Conservation (phyloP, 2,113 vertebrate species). For the Ifrita kowaldi region DNA sequence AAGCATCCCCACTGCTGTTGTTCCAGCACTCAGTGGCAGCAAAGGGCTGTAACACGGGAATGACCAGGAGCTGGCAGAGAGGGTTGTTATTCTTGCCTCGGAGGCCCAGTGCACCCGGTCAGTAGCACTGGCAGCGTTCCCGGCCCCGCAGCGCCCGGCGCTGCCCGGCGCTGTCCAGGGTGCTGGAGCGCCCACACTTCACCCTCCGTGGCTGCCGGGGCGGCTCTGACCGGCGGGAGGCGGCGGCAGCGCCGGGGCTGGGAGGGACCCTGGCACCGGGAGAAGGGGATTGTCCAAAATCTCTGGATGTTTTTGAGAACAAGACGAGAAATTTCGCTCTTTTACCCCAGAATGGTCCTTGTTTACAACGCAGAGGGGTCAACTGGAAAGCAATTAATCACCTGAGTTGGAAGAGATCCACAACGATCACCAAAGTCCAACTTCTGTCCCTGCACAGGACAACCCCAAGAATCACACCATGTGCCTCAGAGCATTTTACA, state of each 20-base stretch:
- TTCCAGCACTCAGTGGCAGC: neutral
- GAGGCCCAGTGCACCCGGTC: accelerated
- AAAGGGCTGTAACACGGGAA: neutral
- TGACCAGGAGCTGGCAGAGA: accelerated
- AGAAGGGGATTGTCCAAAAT: accelerated
- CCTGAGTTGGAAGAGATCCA: neutral
- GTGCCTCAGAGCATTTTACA: neutral
- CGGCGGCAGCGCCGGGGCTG: accelerated
- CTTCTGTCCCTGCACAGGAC: neutral
- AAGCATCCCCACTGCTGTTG: neutral
- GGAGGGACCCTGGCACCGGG: neutral
- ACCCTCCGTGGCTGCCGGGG: accelerated
- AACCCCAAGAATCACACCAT: neutral
- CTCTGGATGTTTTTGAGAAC: too few relatives aligned
- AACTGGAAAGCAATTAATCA: neutral
- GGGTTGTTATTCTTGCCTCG: accelerated
- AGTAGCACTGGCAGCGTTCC: accelerated
- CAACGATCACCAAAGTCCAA: accelerated
- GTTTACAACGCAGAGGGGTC: neutral
- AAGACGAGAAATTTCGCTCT: neutral
- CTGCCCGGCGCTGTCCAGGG: neutral
- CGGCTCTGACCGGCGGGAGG: too few relatives aligned
- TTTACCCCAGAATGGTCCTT: accelerated
- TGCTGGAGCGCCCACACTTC: accelerated
- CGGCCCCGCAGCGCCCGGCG: too few relatives aligned